Percentiles rank a stretch among this genome's conserved stretches.
Evolutionary conservation across 2,113 vertebrate genomes (phyloP).

Genomic region (Ondatra zibethicus): DNA sequence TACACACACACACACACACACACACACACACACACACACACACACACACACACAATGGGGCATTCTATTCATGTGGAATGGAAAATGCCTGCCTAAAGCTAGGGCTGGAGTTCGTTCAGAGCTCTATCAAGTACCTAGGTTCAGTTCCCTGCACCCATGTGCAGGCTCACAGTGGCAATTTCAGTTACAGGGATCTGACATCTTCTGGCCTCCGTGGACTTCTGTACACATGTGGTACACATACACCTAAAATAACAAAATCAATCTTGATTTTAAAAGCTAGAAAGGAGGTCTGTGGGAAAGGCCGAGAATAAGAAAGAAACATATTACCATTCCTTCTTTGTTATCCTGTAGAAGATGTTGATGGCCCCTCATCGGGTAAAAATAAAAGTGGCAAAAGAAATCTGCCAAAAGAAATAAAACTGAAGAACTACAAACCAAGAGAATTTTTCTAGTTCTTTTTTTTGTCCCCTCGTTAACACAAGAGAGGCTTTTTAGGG

Average conservation of each 20-base stretch:
- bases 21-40: neutral
- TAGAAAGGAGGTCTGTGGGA: neutral
- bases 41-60: neutral
- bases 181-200: neutral
- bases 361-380: neutral
- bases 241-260: neutral
- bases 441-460: neutral
- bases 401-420: neutral
- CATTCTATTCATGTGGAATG: neutral
- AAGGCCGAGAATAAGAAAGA: neutral
- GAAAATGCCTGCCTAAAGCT: neutral
- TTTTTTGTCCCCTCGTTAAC: neutral
- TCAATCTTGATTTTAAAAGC: neutral
- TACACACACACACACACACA: neutral
- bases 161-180: neutral
- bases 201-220: neutral
- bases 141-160: neutral
- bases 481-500: neutral
- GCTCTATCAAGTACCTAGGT: neutral
- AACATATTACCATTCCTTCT: neutral
- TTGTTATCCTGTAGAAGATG: neutral
- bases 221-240: neutral
- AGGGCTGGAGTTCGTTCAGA: neutral
- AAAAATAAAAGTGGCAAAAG: slow-evolving; percentile 11
- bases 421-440: neutral